Conservation (phyloP, 2,113 vertebrate species). For the Tenebrosternarchus preto region DNA sequence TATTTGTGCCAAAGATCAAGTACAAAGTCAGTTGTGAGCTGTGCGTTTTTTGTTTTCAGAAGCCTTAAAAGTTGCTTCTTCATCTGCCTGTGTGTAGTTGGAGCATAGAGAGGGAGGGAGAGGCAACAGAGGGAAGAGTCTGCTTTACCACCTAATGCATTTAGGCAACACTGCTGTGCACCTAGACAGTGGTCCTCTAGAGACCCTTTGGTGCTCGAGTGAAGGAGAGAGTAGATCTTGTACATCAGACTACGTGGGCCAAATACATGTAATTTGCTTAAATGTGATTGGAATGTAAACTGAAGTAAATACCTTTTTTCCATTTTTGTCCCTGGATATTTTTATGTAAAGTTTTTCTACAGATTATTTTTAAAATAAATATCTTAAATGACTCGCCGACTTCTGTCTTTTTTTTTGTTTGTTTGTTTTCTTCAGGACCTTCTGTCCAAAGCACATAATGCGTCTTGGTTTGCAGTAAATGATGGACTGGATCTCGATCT, state of each 20-base stretch:
- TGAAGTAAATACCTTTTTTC: constrained; percentile 56
- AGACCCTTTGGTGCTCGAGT: constrained; percentile 43
- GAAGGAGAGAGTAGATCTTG: not conserved
- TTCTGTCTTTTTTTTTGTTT: not conserved
- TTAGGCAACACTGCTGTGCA: not conserved
- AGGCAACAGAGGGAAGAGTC: not conserved
- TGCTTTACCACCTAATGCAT: not conserved
- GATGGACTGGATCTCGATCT: not conserved
- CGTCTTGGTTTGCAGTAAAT: too few relatives aligned
- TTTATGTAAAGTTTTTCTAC: constrained; percentile 93
- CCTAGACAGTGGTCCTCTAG: not conserved
- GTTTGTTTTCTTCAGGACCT: not conserved
- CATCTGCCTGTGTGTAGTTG: too few relatives aligned
- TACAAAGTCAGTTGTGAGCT: not conserved
- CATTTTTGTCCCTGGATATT: constrained; percentile 72
- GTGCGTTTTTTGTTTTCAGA: not conserved
- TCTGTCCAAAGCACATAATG: not conserved
- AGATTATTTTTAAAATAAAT: constrained; percentile 95
- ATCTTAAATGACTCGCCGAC: constrained; percentile 73
- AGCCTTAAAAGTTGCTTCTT: not conserved
- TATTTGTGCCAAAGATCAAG: constrained; percentile 13
- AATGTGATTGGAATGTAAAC: constrained; percentile 70
- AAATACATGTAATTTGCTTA: constrained; percentile 53
- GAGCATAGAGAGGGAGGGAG: not conserved
- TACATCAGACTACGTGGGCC: not conserved